phyloP scores from a whole-genome alignment of 2,113 vertebrate genomes.

The Electrona antarctica region DNA sequence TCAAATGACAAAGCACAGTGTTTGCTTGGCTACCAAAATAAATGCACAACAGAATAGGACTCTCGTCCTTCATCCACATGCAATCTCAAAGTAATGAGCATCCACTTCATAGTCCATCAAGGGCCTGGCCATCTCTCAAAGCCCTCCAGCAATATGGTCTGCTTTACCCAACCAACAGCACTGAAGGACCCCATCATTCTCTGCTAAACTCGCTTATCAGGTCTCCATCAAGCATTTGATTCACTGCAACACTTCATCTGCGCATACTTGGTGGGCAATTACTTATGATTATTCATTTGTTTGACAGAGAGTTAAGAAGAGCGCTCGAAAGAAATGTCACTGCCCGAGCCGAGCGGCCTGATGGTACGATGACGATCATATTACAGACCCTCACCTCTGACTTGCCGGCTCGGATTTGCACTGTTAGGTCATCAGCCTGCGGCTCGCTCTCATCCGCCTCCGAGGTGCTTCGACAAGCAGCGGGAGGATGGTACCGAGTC shows the following conservation, averaged over 20 bases:
- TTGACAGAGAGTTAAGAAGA: conserved; percentile 57
- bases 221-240: conserved; percentile 65
- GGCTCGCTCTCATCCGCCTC: conserved; percentile 70
- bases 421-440: conserved; percentile 84
- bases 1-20: conserved; percentile 68
- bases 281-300: conserved; percentile 70
- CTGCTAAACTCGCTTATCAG: conserved; percentile 68
- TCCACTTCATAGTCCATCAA: conserved; percentile 84
- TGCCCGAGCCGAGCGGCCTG: conserved; percentile 54
- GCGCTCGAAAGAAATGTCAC: conserved; percentile 53
- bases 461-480: conserved; percentile 49
- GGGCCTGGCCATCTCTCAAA: conserved; percentile 80
- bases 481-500: conserved; percentile 12
- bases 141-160: conserved; percentile 75
- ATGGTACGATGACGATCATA: conserved; percentile 38
- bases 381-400: conserved; percentile 86
- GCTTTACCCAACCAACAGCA: conserved; percentile 64
- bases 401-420: conserved; percentile 96
- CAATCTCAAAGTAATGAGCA: conserved; percentile 84
- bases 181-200: conserved; percentile 72
- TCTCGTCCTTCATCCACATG: conserved; percentile 82
- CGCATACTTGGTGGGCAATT: conserved; percentile 71
- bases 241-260: conserved; percentile 53
- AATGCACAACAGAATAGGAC: conserved; percentile 79
- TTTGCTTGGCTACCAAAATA: conserved; percentile 78